Evolutionary conservation across 2,113 vertebrate genomes (phyloP).

Genomic region (Phrynocephalus versicolor): DNA sequence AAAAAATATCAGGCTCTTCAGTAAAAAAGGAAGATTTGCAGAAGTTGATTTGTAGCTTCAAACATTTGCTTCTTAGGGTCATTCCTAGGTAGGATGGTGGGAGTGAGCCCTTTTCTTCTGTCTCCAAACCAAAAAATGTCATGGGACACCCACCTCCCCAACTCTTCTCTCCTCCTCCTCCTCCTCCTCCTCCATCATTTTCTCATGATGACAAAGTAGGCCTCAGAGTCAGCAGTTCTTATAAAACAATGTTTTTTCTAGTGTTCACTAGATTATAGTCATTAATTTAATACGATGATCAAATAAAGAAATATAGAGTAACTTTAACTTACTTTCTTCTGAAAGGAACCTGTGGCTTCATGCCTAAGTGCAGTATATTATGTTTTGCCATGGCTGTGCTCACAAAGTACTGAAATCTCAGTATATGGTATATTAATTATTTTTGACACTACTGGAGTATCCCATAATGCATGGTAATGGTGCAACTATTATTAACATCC

Average conservation of each 20-base stretch:
- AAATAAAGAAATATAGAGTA: background rate
- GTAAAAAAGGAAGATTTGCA: background rate
- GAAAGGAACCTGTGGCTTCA: background rate
- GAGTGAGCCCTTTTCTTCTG: background rate
- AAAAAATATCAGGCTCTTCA: background rate
- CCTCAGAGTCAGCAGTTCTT: constrained; percentile 4
- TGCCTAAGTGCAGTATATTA: too few relatives aligned
- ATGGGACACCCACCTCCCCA: background rate
- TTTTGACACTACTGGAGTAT: constrained; percentile 46
- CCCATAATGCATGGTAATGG: constrained; percentile 45
- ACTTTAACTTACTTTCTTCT: background rate
- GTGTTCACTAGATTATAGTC: background rate
- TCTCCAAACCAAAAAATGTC: background rate
- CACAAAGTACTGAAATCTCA: background rate
- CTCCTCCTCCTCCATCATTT: background rate
- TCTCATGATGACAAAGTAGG: background rate
- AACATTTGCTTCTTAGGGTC: background rate
- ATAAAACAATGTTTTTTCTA: background rate
- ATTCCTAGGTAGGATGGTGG: background rate
- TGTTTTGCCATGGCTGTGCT: background rate
- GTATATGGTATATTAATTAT: constrained; percentile 27
- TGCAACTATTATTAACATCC: background rate
- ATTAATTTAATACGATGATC: background rate
- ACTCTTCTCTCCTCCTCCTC: too few relatives aligned
- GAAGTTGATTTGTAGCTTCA: background rate